A percentile compares a stretch with the other conserved stretches of the same genome.
phyloP scores from a whole-genome alignment of 2,888 invertebrate species.

The Drosophila testacea region DNA sequence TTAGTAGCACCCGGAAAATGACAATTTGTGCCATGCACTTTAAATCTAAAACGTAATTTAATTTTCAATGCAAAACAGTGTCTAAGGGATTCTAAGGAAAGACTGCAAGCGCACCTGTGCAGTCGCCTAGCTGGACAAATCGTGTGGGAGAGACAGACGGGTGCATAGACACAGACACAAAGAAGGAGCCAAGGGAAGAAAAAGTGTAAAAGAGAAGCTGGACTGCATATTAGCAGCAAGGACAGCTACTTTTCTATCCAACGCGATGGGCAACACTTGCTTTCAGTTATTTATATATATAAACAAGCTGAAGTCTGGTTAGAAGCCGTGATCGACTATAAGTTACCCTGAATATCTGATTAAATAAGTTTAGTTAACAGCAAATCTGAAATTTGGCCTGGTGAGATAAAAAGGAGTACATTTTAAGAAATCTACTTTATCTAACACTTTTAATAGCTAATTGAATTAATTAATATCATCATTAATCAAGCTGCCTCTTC shows the following conservation, averaged over 20 bases:
- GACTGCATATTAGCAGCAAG: slow-evolving; percentile 64
- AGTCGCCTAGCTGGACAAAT: slow-evolving; percentile 15
- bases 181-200: neutral
- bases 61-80: slow-evolving; percentile 64
- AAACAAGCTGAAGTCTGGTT: slow-evolving; percentile 20
- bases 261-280: slow-evolving; percentile 64
- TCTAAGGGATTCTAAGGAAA: slow-evolving; percentile 15
- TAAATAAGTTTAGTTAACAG: no score
- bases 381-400: neutral
- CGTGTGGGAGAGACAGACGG: slow-evolving; percentile 6
- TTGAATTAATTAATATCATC: no score
- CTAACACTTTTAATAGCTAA: neutral
- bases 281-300: slow-evolving; percentile 59
- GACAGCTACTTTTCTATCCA: slow-evolving; percentile 36
- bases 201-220: slow-evolving; percentile 10
- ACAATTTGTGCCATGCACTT: slow-evolving; percentile 55
- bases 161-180: slow-evolving; percentile 1
- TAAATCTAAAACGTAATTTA: slow-evolving; percentile 72
- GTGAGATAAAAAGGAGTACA: neutral
- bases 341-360: slow-evolving; percentile 6
- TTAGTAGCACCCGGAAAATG: slow-evolving; percentile 42
- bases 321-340: neutral
- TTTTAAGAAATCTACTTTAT: neutral
- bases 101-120: slow-evolving; percentile 50
- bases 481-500: no score